Evolutionary conservation across 2,888 invertebrate species (phyloP).

Genomic region (Furcula furcula): DNA sequence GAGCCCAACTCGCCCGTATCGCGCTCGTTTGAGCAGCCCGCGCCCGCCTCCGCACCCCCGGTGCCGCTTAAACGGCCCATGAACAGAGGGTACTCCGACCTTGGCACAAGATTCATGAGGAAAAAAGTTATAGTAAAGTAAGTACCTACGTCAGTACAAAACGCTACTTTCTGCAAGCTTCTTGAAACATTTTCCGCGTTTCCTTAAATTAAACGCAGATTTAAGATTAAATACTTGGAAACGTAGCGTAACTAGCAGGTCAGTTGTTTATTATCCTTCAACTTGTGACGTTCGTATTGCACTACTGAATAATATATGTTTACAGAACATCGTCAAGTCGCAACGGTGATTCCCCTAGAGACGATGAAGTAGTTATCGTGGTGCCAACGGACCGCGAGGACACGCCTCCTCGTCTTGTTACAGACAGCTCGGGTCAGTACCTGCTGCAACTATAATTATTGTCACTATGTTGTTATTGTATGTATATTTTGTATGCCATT

Average conservation of each 20-base stretch:
- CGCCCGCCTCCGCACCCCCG: conserved; percentile 68
- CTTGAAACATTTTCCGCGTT: too few species aligned
- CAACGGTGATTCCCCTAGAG: conserved; percentile 66
- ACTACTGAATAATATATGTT: conserved; percentile 22
- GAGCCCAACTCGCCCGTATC: conserved; percentile 89
- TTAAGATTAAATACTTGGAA: too few species aligned
- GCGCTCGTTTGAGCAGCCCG: conserved; percentile 74
- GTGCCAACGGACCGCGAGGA: conserved; percentile 74
- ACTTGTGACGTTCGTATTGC: conserved; percentile 1
- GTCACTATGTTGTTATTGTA: neutral
- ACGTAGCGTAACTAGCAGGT: too few species aligned
- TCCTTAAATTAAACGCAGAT: too few species aligned
- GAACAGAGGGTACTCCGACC: conserved; percentile 88
- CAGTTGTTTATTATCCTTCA: neutral
- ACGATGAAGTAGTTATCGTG: conserved; percentile 74
- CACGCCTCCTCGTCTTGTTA: conserved; percentile 80
- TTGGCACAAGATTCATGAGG: conserved; percentile 88
- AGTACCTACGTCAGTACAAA: conserved; percentile 24
- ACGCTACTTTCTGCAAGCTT: too few species aligned
- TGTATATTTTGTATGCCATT: neutral
- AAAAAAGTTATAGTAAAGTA: conserved; percentile 93
- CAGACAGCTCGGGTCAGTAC: conserved; percentile 84
- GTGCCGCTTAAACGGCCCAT: conserved; percentile 79
- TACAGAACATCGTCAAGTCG: conserved; percentile 69
- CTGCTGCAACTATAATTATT: neutral